These are phyloP conservation scores for Euplexia lucipara DNA, from an alignment of 2,888 invertebrate genomes.

Conservation along the genomic window DNA sequence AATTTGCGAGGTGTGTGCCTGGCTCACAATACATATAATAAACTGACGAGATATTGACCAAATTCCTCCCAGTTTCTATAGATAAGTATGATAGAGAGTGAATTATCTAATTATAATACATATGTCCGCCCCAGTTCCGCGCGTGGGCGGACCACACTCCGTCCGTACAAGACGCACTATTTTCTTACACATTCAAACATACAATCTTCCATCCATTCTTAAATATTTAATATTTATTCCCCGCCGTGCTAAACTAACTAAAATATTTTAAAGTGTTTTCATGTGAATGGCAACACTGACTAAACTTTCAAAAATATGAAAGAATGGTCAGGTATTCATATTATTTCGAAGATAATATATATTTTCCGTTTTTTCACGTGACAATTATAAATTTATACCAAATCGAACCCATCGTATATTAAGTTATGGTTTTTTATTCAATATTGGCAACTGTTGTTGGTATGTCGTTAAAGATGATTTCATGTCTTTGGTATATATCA, in stretches of 20 bases:
- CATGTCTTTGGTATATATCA: slow-evolving; percentile 63
- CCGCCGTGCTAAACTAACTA: slow-evolving; percentile 80
- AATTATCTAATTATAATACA: slow-evolving; percentile 69
- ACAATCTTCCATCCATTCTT: slow-evolving; percentile 48
- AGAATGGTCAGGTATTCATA: slow-evolving; percentile 53
- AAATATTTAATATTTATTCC: slow-evolving; percentile 63
- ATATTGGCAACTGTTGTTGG: slow-evolving; percentile 44
- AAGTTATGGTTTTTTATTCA: slow-evolving; percentile 25
- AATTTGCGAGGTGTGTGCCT: slow-evolving; percentile 21
- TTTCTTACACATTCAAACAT: slow-evolving; percentile 63
- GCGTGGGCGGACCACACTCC: slow-evolving; percentile 51
- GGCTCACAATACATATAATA: slow-evolving; percentile 49
- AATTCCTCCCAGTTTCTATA: slow-evolving; percentile 57
- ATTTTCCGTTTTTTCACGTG: slow-evolving; percentile 62
- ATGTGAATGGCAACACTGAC: slow-evolving; percentile 52
- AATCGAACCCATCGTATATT: slow-evolving; percentile 27
- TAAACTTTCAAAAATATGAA: slow-evolving; percentile 28
- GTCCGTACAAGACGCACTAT: slow-evolving; percentile 67
- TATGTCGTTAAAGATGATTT: slow-evolving; percentile 37
- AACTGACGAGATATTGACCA: slow-evolving; percentile 41
- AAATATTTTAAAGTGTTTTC: slow-evolving; percentile 40
- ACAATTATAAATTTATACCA: slow-evolving; percentile 44
- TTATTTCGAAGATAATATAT: slow-evolving; percentile 54
- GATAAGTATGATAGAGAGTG: slow-evolving; percentile 61
- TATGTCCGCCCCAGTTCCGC: slow-evolving; percentile 45